These are phyloP conservation scores for Pseudococcus longispinus DNA, from an alignment of 2,888 invertebrate genomes.

Conservation along the genomic window DNA sequence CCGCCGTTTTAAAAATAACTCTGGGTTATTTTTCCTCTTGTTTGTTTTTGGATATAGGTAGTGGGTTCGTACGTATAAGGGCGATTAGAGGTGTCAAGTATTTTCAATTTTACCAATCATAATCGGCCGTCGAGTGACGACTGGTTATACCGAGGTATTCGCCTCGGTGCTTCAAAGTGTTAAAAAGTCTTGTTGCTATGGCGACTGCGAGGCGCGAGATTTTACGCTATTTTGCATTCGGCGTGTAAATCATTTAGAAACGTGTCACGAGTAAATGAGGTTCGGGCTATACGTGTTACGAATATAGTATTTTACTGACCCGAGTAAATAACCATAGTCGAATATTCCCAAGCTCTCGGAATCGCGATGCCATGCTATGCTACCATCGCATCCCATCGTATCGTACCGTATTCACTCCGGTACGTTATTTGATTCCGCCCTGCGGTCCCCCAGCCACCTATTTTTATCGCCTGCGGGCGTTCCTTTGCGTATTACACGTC, in stretches of 20 bases:
- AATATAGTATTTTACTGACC: slow-evolving; percentile 47
- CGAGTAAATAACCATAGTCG: slow-evolving; percentile 29
- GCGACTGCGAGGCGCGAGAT: slow-evolving; percentile 49
- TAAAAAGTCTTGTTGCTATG: slow-evolving; percentile 45
- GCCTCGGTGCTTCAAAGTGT: slow-evolving; percentile 1
- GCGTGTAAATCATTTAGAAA: slow-evolving; percentile 49
- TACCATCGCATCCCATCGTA: not conserved
- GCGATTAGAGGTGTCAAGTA: slow-evolving; percentile 13
- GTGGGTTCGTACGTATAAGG: not conserved
- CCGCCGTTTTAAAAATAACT: not conserved
- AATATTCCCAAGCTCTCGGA: not conserved
- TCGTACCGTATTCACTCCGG: not conserved
- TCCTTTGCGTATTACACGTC: not conserved
- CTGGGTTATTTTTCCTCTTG: not conserved
- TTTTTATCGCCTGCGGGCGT: not conserved
- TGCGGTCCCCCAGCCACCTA: too few relatives aligned
- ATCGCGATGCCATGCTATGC: not conserved
- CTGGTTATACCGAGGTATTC: not conserved
- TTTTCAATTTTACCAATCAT: slow-evolving; percentile 31
- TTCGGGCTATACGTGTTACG: slow-evolving; percentile 37
- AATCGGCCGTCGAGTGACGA: slow-evolving; percentile 8
- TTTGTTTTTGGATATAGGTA: not conserved
- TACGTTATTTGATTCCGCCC: not conserved
- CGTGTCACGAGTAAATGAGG: slow-evolving; percentile 51
- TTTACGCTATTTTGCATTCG: slow-evolving; percentile 49